Base-by-base conservation (phyloP, 1,140 invertebrate species). In the Halesus radiatus region DNA sequence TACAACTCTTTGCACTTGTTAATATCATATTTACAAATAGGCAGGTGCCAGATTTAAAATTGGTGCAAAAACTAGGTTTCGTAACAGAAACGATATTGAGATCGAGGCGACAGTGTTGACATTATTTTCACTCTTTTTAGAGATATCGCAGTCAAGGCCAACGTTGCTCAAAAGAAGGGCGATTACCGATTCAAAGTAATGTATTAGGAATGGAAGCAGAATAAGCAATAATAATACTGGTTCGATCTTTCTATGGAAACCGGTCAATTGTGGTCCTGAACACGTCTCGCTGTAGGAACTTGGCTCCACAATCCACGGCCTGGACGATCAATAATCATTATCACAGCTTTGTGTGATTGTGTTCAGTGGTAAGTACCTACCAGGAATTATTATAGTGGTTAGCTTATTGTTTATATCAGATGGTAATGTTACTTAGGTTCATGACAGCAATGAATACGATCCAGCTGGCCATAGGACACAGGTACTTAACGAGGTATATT, bases 81-180 rank as follows among this genome's bases (percentile, higher is more conserved):
- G 70, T 26, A 74, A 74, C 53, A 26, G 10, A 54, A 74, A 74
- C 50, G 70, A 74, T 74, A 74, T 74, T 74, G 50, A 74, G 70
- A 74, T 74, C 70, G 70, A 74, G 70, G 70, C 52, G 53, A 74
- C 50, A 74, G 18, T 53, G 23, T 54, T 16, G 6, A 29, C 50
- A 26, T 56, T 16, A 74, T 74, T 74, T 74, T 74, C 70, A 54
- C 70, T 74, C 52, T 56, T 74, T 70, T 74, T n/a, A 74, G 50
- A 74, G 70, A 54, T 74, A 74, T 74, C 70, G 70, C 70, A n/a
- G 50, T 74, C 70, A 74, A 54, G 70, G 70, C 50, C 70, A 37
- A 18, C 18, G 16, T 18, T 7, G 66, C 18, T 37, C 18, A 23
- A 18, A n/a, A 23, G 32, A 18, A 15, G 37, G n/a, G 45, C n/a